Percentiles rank a stretch among this genome's conserved stretches.
Conservation (phyloP, 2,797 vertebrate genomes). For the Melopsittacus undulatus region DNA sequence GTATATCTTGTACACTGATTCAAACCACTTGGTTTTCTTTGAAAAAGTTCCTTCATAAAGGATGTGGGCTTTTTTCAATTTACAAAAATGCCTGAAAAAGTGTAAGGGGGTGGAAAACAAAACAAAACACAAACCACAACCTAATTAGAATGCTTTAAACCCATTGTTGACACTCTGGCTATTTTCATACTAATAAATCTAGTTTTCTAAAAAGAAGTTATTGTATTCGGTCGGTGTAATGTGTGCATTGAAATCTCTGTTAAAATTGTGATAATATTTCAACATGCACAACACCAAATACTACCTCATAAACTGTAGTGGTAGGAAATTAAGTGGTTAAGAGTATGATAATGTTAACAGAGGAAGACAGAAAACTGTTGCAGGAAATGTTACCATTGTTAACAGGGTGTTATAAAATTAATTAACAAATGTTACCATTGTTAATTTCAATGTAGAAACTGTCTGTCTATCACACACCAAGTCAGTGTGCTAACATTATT, state of each 20-base stretch:
- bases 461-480: background rate
- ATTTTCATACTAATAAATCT: background rate
- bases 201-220: background rate
- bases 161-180: background rate
- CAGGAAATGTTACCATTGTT: background rate
- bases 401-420: background rate
- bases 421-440: background rate
- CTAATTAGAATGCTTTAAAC: background rate
- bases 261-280: background rate
- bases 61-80: background rate
- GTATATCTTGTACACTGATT: background rate
- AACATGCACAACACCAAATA: background rate
- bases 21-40: background rate
- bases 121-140: background rate
- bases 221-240: background rate
- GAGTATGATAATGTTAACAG: background rate
- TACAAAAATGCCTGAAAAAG: background rate
- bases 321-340: background rate
- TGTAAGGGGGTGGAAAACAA: accelerated
- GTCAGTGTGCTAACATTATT: background rate
- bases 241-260: background rate
- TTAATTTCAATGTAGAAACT: background rate
- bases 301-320: background rate
- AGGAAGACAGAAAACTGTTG: background rate
- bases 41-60: background rate